Conservation (phyloP, 2,888 invertebrate species). For the Amiota minor region DNA sequence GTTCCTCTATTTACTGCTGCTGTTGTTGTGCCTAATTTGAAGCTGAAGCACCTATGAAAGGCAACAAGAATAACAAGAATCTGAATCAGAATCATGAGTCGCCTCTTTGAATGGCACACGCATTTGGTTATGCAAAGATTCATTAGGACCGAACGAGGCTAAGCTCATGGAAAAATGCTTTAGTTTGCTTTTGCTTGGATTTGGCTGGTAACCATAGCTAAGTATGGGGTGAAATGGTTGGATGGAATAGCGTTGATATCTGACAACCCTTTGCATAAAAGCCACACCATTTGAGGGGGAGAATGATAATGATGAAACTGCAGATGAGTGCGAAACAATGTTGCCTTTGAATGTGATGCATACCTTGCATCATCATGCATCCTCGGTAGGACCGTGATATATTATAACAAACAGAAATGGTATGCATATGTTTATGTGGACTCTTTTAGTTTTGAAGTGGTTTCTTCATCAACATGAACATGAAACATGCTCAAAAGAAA, state of each 20-base stretch:
- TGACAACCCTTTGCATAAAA: constrained; percentile 23
- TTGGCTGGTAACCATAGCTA: background rate
- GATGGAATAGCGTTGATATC: background rate
- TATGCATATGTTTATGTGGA: constrained; percentile 49
- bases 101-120: constrained; percentile 15
- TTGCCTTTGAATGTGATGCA: constrained; percentile 15
- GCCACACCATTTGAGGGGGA: background rate
- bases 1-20: background rate
- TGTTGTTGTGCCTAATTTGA: constrained; percentile 19
- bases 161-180: too few species aligned
- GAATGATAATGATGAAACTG: constrained; percentile 47
- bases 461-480: constrained; percentile 63
- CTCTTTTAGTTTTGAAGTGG: constrained; percentile 69
- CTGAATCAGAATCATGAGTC: constrained; percentile 1
- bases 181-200: too few species aligned
- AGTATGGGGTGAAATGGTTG: background rate
- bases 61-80: background rate
- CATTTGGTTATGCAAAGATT: constrained; percentile 22
- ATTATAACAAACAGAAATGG: constrained; percentile 10
- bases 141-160: background rate
- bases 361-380: background rate
- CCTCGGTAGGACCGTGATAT: background rate
- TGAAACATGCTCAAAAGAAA: constrained; percentile 37
- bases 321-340: background rate
- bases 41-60: constrained; percentile 13